Percentiles rank a stretch among this genome's conserved stretches.
These are phyloP conservation scores for Phragmatobia fuliginosa DNA, from an alignment of 2,888 invertebrate species.

Conservation along the genomic window DNA sequence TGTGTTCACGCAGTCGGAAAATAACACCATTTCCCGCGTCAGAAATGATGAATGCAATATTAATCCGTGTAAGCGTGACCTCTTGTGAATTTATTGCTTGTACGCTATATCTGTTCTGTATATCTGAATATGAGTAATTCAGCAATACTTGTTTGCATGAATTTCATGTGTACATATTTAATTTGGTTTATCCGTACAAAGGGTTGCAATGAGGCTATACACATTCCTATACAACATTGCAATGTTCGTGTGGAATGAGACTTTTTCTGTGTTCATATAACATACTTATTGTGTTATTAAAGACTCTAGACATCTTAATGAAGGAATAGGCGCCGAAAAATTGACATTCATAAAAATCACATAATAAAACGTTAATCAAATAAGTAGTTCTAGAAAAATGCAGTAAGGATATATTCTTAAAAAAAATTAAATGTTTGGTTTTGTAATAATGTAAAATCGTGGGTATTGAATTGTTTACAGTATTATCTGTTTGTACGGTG, in stretches of 20 bases:
- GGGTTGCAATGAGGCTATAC: slow-evolving; percentile 12
- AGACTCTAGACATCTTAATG: background rate
- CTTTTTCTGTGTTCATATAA: slow-evolving; percentile 1
- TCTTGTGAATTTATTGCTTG: slow-evolving; percentile 49
- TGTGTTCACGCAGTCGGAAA: slow-evolving; percentile 47
- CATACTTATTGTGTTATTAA: background rate
- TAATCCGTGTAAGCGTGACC: slow-evolving; percentile 52
- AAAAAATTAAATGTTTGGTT: too few relatives aligned
- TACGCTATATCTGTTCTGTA: slow-evolving; percentile 19
- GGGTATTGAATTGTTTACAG: too few relatives aligned
- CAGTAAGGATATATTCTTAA: background rate
- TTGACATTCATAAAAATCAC: background rate
- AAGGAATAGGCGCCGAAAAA: background rate
- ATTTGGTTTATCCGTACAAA: slow-evolving; percentile 17
- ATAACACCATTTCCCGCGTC: slow-evolving; percentile 45
- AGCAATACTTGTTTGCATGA: slow-evolving; percentile 25
- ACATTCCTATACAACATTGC: slow-evolving; percentile 8
- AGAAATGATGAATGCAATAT: slow-evolving; percentile 51
- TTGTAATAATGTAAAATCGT: too few relatives aligned
- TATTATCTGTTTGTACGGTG: too few relatives aligned
- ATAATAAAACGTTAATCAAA: background rate
- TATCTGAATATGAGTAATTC: slow-evolving; percentile 25
- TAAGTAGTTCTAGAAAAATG: background rate
- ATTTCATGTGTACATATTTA: slow-evolving; percentile 31
- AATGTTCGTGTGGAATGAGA: background rate